Percentiles rank a stretch among this genome's conserved stretches.
These are phyloP conservation scores for Hoplias malabaricus DNA, from an alignment of 2,113 vertebrate species.

Conservation along the genomic window DNA sequence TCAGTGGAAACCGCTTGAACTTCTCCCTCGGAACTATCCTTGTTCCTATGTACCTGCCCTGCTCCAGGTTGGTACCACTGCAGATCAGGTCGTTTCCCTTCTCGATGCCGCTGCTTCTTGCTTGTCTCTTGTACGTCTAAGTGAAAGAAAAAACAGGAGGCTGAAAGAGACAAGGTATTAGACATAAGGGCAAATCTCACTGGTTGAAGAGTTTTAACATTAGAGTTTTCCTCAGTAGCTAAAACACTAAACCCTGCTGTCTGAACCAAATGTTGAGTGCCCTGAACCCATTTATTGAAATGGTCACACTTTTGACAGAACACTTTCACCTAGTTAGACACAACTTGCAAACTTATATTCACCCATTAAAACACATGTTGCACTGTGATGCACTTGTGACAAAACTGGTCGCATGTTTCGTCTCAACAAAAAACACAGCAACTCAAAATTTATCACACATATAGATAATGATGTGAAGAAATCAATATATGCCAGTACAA, in stretches of 20 bases:
- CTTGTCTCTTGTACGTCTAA: conserved; percentile 67
- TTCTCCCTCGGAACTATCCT: conserved; percentile 66
- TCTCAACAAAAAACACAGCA: not conserved
- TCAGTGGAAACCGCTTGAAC: conserved; percentile 38
- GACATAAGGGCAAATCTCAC: too few relatives aligned
- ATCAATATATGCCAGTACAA: not conserved
- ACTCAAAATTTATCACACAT: not conserved
- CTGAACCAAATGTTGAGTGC: too few relatives aligned
- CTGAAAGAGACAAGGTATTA: not conserved
- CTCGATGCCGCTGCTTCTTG: conserved; percentile 78
- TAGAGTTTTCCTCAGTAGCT: too few relatives aligned
- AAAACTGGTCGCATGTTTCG: not conserved
- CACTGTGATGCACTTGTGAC: not conserved
- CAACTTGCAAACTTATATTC: too few relatives aligned
- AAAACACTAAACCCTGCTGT: too few relatives aligned
- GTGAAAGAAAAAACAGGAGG: not conserved
- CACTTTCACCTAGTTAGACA: too few relatives aligned
- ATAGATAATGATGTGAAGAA: not conserved
- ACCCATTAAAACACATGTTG: not conserved
- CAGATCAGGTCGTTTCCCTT: conserved; percentile 84
- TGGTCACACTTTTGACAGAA: too few relatives aligned
- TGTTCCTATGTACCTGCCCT: conserved; percentile 69
- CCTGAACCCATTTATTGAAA: too few relatives aligned
- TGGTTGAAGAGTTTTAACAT: too few relatives aligned
- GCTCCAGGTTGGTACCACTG: conserved; percentile 84